Evolutionary conservation across 2,888 invertebrate genomes (phyloP).

Genomic region (Proisotoma minuta): DNA sequence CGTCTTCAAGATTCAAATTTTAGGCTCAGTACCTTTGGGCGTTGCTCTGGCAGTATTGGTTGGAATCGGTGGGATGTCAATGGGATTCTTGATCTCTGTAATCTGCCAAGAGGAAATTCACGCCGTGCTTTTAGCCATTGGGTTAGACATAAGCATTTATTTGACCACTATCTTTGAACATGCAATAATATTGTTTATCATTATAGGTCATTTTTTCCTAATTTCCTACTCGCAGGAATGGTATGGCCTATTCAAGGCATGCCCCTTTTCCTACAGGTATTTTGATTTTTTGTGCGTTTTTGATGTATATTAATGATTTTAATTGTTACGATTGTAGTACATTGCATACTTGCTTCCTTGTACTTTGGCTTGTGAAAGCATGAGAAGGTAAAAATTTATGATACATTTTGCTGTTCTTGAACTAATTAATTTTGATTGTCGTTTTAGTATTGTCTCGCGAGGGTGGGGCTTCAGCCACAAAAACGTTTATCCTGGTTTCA

Average conservation of each 20-base stretch:
- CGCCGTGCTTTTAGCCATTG: slow-evolving; percentile 85
- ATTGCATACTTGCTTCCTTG: neutral
- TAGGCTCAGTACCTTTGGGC: slow-evolving; percentile 79
- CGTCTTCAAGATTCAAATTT: slow-evolving; percentile 82
- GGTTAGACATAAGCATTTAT: slow-evolving; percentile 93
- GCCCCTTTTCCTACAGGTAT: slow-evolving; percentile 25
- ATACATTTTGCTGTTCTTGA: no score
- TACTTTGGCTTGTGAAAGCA: neutral
- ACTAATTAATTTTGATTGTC: no score
- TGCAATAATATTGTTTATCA: slow-evolving; percentile 63
- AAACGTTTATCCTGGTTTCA: neutral
- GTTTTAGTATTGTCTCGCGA: neutral
- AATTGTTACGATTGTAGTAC: neutral
- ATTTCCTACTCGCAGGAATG: no score
- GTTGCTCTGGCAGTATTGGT: slow-evolving; percentile 79
- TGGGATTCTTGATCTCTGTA: slow-evolving; percentile 88
- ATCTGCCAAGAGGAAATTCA: slow-evolving; percentile 85
- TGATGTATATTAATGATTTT: neutral
- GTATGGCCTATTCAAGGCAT: slow-evolving; percentile 35
- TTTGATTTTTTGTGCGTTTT: neutral
- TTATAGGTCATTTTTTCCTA: slow-evolving; percentile 20
- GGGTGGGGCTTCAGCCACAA: neutral
- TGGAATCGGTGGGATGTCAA: slow-evolving; percentile 92
- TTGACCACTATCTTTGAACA: no score
- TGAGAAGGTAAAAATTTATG: no score